Percentiles rank a stretch among this genome's conserved stretches.
Evolutionary conservation across 2,113 vertebrate genomes (phyloP).

Genomic region (Urocitellus parryii): DNA sequence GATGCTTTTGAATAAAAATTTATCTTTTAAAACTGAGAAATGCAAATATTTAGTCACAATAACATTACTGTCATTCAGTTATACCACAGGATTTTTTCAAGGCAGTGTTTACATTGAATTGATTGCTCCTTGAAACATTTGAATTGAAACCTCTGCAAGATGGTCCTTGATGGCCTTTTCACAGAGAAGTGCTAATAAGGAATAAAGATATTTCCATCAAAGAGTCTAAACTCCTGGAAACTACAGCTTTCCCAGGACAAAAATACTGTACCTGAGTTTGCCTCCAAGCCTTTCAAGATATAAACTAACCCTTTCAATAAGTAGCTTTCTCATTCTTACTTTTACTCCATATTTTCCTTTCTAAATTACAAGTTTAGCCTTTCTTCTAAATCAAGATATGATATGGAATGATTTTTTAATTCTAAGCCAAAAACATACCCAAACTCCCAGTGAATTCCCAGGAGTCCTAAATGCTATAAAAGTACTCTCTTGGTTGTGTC

Average conservation of each 20-base stretch:
- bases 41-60: constrained; percentile 50
- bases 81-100: constrained; percentile 40
- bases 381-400: constrained; percentile 64
- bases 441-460: constrained; percentile 64
- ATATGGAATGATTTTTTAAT: constrained; percentile 68
- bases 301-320: constrained; percentile 54
- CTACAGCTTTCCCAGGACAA: constrained; percentile 42
- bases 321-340: constrained; percentile 50
- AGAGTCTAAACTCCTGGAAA: background rate
- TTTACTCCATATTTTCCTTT: constrained; percentile 50
- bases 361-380: constrained; percentile 61
- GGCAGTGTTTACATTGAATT: constrained; percentile 27
- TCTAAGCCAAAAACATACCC: constrained; percentile 66
- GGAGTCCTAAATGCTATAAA: constrained; percentile 25
- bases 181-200: background rate
- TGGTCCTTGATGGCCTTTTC: constrained; percentile 27
- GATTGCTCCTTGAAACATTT: constrained; percentile 38
- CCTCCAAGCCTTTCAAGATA: constrained; percentile 37
- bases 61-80: constrained; percentile 38
- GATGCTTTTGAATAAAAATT: constrained; percentile 33
- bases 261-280: background rate
- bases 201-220: background rate
- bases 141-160: constrained; percentile 56
- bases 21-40: constrained; percentile 63
- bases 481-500: constrained; percentile 20